phyloP scores from a whole-genome alignment of 2,113 vertebrate species.

The Centropus unirufus region DNA sequence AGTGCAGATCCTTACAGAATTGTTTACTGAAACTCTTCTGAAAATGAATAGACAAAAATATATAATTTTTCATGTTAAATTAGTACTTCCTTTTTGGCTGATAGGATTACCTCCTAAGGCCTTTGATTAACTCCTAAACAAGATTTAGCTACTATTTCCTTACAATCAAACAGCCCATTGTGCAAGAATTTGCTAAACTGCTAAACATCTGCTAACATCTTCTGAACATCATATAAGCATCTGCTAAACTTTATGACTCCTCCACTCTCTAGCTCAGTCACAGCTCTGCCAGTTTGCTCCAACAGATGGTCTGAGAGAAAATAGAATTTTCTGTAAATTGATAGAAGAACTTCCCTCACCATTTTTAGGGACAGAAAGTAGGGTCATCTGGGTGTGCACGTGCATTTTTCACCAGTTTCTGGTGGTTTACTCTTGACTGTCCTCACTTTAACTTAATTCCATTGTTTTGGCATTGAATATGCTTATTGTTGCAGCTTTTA shows the following conservation, averaged over 20 bases:
- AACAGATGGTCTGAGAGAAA: neutral
- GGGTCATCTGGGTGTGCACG: neutral
- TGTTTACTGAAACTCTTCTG: neutral
- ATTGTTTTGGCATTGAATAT: neutral
- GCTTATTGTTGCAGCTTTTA: neutral
- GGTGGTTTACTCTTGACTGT: neutral
- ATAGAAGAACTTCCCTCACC: neutral
- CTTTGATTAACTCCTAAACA: neutral
- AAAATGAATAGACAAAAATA: neutral
- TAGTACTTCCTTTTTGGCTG: neutral
- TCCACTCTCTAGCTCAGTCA: neutral
- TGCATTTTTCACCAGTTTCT: neutral
- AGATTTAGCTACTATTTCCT: neutral
- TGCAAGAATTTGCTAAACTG: neutral
- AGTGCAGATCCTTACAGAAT: neutral
- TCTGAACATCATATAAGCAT: neutral
- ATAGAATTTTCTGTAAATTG: rapidly evolving
- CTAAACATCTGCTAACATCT: slow-evolving; percentile 35
- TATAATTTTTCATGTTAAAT: neutral
- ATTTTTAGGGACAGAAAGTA: neutral
- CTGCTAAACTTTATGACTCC: neutral
- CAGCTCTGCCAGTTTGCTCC: slow-evolving; percentile 28
- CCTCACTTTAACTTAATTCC: neutral
- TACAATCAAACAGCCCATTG: neutral
- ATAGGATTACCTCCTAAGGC: neutral